Conservation (phyloP, 1,140 invertebrate genomes). For the Caenorhabditis inopinata region DNA sequence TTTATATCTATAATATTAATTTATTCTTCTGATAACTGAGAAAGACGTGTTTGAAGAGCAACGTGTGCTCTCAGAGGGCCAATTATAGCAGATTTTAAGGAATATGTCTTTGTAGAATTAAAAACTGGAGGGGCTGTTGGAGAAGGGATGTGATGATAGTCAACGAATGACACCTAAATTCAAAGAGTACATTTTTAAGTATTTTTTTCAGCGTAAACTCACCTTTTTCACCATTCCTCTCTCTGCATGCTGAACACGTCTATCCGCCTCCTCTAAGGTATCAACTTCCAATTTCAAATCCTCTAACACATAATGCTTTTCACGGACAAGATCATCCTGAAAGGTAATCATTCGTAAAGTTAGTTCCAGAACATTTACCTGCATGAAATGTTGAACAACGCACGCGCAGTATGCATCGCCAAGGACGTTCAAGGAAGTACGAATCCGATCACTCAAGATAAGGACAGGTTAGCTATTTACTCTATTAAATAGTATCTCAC, state of each 20-base stretch:
- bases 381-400: slow-evolving; percentile 75
- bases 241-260: neutral
- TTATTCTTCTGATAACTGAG: slow-evolving; percentile 13
- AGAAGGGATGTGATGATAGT: slow-evolving; percentile 15
- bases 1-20: neutral
- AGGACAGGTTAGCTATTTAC: neutral
- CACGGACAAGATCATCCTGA: neutral
- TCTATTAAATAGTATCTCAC: too few species aligned
- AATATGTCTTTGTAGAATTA: slow-evolving; percentile 18
- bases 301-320: neutral
- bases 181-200: neutral
- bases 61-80: slow-evolving; percentile 11
- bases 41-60: neutral
- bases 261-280: neutral
- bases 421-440: slow-evolving; percentile 91
- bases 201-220: too few species aligned
- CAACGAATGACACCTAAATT: slow-evolving; percentile 1
- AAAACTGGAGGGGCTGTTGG: neutral
- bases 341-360: neutral
- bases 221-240: neutral
- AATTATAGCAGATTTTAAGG: slow-evolving; percentile 12
- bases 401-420: slow-evolving; percentile 89
- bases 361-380: neutral
- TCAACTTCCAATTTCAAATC: neutral
- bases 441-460: slow-evolving; percentile 82